Percentiles rank a stretch among this genome's conserved stretches.
Evolutionary conservation across 53 echinoderm and acorn worm species (phyloP).

Genomic region (Glandiceps talaboti): DNA sequence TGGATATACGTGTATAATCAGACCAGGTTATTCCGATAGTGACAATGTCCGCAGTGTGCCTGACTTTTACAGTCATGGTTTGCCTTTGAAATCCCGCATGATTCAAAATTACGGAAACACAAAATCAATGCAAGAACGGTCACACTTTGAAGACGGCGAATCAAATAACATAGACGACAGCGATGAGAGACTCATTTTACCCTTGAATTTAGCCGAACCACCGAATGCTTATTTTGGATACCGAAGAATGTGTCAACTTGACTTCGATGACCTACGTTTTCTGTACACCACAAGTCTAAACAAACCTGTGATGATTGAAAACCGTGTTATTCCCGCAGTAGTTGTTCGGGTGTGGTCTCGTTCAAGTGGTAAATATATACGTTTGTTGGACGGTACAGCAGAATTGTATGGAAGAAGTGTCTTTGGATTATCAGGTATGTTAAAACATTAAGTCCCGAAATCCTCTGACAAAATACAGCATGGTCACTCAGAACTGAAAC

Average conservation of each 20-base stretch:
- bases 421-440: background rate
- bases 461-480: no score
- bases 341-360: background rate
- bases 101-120: no score
- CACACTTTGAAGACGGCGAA: no score
- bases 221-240: background rate
- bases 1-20: no score
- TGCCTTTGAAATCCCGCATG: no score
- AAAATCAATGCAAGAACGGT: no score
- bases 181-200: background rate
- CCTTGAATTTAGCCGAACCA: background rate
- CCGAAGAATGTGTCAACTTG: background rate
- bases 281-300: background rate
- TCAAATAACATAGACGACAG: background rate
- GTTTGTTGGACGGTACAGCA: background rate
- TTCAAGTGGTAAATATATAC: background rate
- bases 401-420: background rate
- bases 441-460: no score
- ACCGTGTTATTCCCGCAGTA: background rate
- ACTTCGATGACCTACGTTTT: background rate
- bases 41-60: no score
- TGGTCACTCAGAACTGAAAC: no score
- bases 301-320: background rate
- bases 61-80: no score
- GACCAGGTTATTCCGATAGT: no score